phyloP scores from a whole-genome alignment of 2,888 invertebrate genomes.

The Leptogaster cylindrica region DNA sequence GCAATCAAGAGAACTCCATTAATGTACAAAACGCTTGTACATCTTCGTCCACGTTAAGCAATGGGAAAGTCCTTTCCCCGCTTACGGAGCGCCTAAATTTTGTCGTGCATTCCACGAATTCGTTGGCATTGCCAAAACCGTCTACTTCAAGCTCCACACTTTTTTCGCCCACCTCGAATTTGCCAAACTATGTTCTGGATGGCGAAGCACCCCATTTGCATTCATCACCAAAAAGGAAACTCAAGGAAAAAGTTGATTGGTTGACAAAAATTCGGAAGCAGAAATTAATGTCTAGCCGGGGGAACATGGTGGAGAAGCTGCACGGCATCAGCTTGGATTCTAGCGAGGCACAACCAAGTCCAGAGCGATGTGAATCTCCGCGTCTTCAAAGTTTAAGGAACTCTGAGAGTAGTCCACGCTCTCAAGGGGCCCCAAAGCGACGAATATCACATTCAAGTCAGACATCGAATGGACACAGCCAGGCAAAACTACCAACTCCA shows the following conservation, averaged over 20 bases:
- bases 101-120: constrained; percentile 38
- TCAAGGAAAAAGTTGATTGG: constrained; percentile 74
- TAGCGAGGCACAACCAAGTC: background rate
- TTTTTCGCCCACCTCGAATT: constrained; percentile 71
- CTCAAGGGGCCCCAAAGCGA: constrained; percentile 51
- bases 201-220: constrained; percentile 79
- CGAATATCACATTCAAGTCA: constrained; percentile 54
- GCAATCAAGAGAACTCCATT: constrained; percentile 53
- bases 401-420: constrained; percentile 54
- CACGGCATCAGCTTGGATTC: background rate
- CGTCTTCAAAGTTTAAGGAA: constrained; percentile 56
- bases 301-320: constrained; percentile 5
- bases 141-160: constrained; percentile 52
- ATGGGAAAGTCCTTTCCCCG: constrained; percentile 51
- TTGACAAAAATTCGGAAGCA: constrained; percentile 70
- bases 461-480: constrained; percentile 47
- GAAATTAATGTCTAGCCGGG: constrained; percentile 57
- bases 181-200: constrained; percentile 78
- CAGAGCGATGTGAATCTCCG: constrained; percentile 52
- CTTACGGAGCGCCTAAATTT: constrained; percentile 53
- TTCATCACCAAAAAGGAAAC: constrained; percentile 72
- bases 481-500: constrained; percentile 57
- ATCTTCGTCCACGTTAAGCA: background rate
- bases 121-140: background rate
- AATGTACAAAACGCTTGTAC: constrained; percentile 2